Conservation (phyloP, 2,113 vertebrate species). For the Spea multiplicata region DNA sequence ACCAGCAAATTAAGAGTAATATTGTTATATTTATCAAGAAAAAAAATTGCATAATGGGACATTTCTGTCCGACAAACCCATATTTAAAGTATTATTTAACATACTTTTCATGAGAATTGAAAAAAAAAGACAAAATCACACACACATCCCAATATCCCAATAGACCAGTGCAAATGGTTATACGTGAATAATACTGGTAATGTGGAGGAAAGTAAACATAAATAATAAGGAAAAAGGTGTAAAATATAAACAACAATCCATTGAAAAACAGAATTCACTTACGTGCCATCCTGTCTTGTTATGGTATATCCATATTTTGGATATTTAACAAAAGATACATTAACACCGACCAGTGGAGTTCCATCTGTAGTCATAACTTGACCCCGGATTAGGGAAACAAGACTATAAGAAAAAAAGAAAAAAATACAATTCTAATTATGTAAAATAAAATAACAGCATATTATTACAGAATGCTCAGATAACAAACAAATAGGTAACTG, state of each 20-base stretch:
- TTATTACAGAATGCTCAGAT: neutral
- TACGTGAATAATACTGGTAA: no score
- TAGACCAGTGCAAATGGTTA: no score
- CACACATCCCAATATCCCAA: no score
- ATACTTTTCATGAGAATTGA: no score
- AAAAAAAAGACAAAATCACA: no score
- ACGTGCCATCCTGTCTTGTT: conserved; percentile 98
- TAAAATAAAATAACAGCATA: neutral
- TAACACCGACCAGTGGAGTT: conserved; percentile 94
- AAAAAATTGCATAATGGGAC: no score
- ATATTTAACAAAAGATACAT: conserved; percentile 98
- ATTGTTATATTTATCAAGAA: no score
- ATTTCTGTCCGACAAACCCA: no score
- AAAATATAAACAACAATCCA: neutral
- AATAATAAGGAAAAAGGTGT: neutral
- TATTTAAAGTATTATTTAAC: no score
- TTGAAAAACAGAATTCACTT: conserved; percentile 64
- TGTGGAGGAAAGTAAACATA: neutral
- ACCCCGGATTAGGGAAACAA: conserved; percentile 94
- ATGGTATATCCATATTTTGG: conserved; percentile 96
- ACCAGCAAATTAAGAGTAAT: no score
- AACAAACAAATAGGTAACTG: neutral
- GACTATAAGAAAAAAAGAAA: conserved; percentile 68
- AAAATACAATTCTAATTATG: conserved; percentile 5
- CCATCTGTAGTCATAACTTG: conserved; percentile 97